These are phyloP conservation scores for Chalcosyrphus nemorum DNA, from an alignment of 2,888 invertebrate genomes.

Conservation along the genomic window DNA sequence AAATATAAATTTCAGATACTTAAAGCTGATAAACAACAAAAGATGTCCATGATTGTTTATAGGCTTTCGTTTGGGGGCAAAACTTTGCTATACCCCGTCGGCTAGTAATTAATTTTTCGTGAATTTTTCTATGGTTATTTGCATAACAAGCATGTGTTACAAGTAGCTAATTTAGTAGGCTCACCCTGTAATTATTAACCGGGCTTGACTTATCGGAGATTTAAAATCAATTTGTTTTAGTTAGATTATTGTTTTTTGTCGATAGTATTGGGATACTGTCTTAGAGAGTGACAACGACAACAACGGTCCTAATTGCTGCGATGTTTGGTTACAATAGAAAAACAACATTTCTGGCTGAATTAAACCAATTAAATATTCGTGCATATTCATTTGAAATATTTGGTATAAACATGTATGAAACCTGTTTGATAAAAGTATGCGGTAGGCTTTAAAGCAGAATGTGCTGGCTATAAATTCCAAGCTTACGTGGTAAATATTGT, in stretches of 20 bases:
- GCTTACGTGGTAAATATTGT: background rate
- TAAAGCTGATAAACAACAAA: background rate
- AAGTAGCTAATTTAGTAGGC: constrained; percentile 2
- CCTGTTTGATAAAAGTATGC: background rate
- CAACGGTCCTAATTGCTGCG: background rate
- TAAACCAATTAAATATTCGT: background rate
- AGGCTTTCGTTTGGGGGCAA: background rate
- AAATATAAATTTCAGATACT: background rate
- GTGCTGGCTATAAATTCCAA: background rate
- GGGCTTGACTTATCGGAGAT: background rate
- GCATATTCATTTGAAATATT: background rate
- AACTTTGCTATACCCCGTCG: background rate
- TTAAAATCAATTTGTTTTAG: background rate
- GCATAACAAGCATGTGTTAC: constrained; percentile 4
- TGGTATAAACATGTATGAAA: background rate
- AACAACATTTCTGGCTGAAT: background rate
- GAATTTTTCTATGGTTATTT: background rate
- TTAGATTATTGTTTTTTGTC: background rate
- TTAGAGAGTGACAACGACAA: background rate
- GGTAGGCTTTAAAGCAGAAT: background rate
- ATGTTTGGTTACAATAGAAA: background rate
- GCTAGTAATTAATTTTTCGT: constrained; percentile 12
- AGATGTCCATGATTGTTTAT: background rate
- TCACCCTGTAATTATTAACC: background rate
- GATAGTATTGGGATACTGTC: too few species aligned